These are phyloP conservation scores for Elgaria multicarinata DNA, from an alignment of 2,113 vertebrate genomes.

Conservation along the genomic window DNA sequence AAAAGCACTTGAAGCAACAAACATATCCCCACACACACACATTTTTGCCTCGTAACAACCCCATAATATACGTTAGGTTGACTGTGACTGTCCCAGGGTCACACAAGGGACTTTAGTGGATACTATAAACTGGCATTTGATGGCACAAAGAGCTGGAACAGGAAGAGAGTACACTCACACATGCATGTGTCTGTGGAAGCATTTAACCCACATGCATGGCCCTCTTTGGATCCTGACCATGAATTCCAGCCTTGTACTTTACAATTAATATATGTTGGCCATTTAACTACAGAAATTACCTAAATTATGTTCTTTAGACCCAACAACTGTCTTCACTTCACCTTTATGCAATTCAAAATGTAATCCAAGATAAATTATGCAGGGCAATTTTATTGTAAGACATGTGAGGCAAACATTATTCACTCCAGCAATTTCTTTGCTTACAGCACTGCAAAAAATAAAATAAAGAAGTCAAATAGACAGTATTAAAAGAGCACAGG, in stretches of 20 bases:
- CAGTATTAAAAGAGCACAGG: conserved; percentile 62
- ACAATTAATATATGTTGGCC: conserved; percentile 24
- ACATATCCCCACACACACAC: too few species aligned
- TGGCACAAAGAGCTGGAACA: not conserved
- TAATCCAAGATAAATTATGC: conserved; percentile 64
- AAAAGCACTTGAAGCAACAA: too few species aligned
- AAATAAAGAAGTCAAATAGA: conserved; percentile 30
- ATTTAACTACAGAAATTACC: conserved; percentile 21
- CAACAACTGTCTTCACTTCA: conserved; percentile 18
- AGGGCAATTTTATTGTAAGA: conserved; percentile 50
- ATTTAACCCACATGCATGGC: not conserved
- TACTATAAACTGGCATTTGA: not conserved
- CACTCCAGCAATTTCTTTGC: conserved; percentile 59
- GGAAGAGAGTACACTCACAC: not conserved
- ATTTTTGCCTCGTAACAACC: too few species aligned
- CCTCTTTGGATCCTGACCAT: not conserved
- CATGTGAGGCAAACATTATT: conserved; percentile 65
- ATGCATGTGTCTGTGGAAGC: not conserved
- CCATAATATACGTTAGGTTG: too few species aligned
- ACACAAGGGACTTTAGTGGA: not conserved
- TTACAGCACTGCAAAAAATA: conserved; percentile 60
- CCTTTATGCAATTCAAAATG: conserved; percentile 42
- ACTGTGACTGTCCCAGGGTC: not conserved
- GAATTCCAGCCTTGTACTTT: not conserved
- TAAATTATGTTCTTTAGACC: conserved; percentile 34